phyloP scores from a whole-genome alignment of 2,888 invertebrate species.

The Agonum fuliginosum region DNA sequence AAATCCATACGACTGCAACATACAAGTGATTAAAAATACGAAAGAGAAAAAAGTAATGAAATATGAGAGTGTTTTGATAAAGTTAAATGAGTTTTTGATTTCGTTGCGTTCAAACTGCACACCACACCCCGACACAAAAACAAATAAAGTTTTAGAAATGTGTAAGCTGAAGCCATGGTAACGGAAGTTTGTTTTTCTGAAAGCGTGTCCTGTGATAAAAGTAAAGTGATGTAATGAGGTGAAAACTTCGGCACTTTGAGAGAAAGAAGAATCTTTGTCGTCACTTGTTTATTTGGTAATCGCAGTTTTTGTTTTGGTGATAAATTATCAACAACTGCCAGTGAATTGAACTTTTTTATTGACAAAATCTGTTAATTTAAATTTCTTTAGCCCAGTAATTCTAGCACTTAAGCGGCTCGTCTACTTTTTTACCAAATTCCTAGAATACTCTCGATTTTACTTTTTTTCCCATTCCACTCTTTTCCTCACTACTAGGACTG shows the following conservation, averaged over 20 bases:
- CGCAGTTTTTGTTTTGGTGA: conserved; percentile 23
- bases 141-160: conserved; percentile 28
- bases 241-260: conserved; percentile 33
- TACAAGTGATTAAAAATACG: neutral
- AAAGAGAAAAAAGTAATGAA: neutral
- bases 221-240: conserved; percentile 45
- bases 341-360: conserved; percentile 7
- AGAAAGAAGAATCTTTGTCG: conserved; percentile 19
- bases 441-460: too few species aligned
- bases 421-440: too few species aligned
- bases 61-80: conserved; percentile 12
- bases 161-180: conserved; percentile 24
- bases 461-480: too few species aligned
- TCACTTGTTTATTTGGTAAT: conserved; percentile 37
- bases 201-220: conserved; percentile 35
- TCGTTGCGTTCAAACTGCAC: conserved; percentile 12
- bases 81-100: conserved; percentile 43
- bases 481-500: too few species aligned
- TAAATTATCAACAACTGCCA: conserved; percentile 2
- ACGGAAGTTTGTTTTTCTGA: conserved; percentile 42
- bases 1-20: too few species aligned
- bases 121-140: neutral
- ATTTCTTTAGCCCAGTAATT: too few species aligned
- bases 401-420: too few species aligned
- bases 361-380: neutral